Percentiles rank a stretch among this genome's conserved stretches.
These are phyloP conservation scores for Streptopelia turtur DNA, from an alignment of 2,797 vertebrate genomes.

Conservation along the genomic window DNA sequence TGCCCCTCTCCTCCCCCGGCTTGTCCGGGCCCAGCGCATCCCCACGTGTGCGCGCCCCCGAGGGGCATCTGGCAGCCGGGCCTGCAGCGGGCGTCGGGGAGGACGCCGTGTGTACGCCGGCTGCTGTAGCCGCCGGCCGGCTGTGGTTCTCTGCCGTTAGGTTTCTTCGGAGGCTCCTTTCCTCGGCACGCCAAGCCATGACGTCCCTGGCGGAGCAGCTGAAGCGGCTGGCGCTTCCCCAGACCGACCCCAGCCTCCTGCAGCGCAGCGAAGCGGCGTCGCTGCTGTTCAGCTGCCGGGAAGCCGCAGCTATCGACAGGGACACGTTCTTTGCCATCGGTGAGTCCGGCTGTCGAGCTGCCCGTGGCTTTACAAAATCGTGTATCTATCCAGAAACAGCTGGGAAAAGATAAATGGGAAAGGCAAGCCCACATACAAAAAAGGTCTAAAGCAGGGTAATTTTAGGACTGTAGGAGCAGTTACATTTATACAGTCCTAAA, in stretches of 20 bases:
- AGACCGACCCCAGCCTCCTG: slow-evolving; percentile 85
- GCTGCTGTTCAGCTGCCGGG: slow-evolving; percentile 89
- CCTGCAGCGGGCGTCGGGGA: background rate
- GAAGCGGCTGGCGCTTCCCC: slow-evolving; percentile 90
- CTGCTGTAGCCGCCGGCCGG: background rate
- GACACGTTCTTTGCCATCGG: slow-evolving; percentile 92
- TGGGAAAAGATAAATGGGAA: too few species aligned
- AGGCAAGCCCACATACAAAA: accelerated
- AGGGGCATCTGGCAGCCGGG: background rate
- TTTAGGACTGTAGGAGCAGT: too few species aligned
- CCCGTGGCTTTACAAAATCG: accelerated
- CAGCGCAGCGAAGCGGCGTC: slow-evolving; percentile 82
- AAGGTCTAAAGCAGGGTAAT: background rate
- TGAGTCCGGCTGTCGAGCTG: slow-evolving; percentile 51
- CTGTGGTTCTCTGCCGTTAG: background rate
- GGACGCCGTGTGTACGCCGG: accelerated
- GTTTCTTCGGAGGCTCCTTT: background rate
- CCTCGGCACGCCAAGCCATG: slow-evolving; percentile 73
- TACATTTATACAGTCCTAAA: too few species aligned
- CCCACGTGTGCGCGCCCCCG: accelerated
- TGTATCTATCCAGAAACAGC: too few species aligned
- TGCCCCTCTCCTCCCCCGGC: background rate
- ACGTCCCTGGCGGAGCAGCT: slow-evolving; percentile 94
- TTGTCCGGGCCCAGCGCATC: background rate
- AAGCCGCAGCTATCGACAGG: slow-evolving; percentile 88